Percentiles rank a stretch among this genome's conserved stretches.
Conservation (phyloP, 2,113 vertebrate genomes). For the Meles meles region DNA sequence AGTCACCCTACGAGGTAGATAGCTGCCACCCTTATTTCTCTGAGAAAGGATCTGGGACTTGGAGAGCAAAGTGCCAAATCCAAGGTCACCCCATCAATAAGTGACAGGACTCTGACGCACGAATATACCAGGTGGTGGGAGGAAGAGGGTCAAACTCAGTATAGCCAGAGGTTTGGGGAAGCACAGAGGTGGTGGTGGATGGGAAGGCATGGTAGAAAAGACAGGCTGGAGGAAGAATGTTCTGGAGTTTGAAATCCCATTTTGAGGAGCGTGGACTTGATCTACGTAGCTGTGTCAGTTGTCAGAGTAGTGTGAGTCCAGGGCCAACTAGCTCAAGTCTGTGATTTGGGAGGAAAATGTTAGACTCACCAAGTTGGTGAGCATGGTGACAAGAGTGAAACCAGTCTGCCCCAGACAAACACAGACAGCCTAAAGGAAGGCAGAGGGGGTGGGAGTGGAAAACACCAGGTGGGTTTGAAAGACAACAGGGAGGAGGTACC, state of each 20-base stretch:
- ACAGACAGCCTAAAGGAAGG: neutral
- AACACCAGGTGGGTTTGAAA: neutral
- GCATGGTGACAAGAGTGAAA: neutral
- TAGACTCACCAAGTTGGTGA: accelerated
- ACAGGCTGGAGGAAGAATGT: neutral
- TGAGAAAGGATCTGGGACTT: neutral
- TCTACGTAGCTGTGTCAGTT: neutral
- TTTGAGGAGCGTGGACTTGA: neutral
- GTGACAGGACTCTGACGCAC: neutral
- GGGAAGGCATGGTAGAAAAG: neutral
- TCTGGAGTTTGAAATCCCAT: neutral
- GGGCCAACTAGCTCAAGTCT: neutral
- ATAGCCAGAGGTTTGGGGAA: neutral
- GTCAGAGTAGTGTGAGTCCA: neutral
- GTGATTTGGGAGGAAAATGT: neutral
- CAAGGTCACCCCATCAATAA: neutral
- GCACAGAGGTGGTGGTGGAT: neutral
- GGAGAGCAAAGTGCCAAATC: neutral
- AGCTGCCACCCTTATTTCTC: neutral
- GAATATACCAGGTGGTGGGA: neutral
- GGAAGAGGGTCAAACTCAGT: neutral
- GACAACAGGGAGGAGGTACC: neutral
- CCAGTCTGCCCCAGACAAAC: neutral
- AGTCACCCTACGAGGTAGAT: neutral
- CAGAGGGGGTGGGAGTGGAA: too few relatives aligned